Evolutionary conservation across 2,797 vertebrate species (phyloP), one percentile per base, ranked within the genome.

Genomic region (Gallirallus australis): DNA sequence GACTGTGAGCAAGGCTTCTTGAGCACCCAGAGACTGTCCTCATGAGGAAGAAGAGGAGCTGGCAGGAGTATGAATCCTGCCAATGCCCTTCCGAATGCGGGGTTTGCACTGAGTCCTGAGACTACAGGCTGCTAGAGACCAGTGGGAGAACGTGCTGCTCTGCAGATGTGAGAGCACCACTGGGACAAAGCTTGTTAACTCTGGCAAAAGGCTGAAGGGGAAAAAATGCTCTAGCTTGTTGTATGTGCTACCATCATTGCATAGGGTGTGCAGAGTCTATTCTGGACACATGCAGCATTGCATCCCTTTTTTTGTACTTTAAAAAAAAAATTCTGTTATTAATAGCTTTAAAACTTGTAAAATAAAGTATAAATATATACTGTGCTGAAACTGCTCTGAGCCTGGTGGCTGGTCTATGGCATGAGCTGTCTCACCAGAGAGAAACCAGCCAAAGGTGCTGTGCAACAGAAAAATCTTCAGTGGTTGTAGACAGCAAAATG

Each of bases 171-270:
- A 33, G 50, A 20, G 5, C 1, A 2, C 12, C 18, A 11, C 48
- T 28, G 52, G 61, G 61, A 73, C 21, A 47, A 64, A 53, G 68
- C 13, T 45, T 20, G 68, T 37, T 40, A 71, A 59, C 28, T 59
- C 25, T 37, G 19, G 21, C 30, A 65, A 54, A 64, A 45, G 9
- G 30, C 45, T 8, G 35, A 52, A 50, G 48, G 33, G 8, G n/a
- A 13, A 39, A 56, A 50, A 78, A 15, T 7, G 5, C 52, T 52
- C 2, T 21, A 21, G 37, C n/a, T 52, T 35, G 25, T 73, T n/a
- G 6, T 28, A 20, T 24, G 35, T 30, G 8, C 73, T 61, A 1
- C 50, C 15, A 2, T 47, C 39, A 30, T 42, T 0, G 0, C 5
- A 4, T 13, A 21, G 35, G 37, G 35, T 28, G 42, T 65, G 52